Evolutionary conservation across 2,797 vertebrate species (phyloP).

Genomic region (Hozukius guyotensis): DNA sequence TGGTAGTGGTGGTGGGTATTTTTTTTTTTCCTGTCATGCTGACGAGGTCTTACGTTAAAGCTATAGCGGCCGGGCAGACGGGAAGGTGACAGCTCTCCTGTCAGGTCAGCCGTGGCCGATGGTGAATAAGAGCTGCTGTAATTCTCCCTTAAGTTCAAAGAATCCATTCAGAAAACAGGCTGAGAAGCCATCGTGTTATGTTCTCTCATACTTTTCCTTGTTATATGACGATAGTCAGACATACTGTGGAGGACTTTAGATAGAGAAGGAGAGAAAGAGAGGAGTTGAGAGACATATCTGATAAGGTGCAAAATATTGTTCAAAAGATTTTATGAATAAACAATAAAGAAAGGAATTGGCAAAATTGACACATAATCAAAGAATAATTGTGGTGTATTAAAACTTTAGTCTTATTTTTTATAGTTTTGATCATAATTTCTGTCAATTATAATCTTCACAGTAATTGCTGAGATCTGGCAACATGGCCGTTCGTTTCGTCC

Average conservation of each 20-base stretch:
- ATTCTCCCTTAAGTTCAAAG: slow-evolving; percentile 89
- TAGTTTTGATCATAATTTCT: neutral
- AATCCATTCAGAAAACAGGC: slow-evolving; percentile 85
- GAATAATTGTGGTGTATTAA: neutral
- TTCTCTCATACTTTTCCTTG: slow-evolving; percentile 72
- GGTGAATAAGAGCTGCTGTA: slow-evolving; percentile 89
- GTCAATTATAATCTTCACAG: neutral
- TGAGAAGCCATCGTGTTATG: slow-evolving; percentile 74
- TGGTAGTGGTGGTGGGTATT: slow-evolving; percentile 90
- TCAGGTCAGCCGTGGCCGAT: slow-evolving; percentile 87
- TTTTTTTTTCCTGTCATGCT: slow-evolving; percentile 88
- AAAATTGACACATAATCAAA: neutral
- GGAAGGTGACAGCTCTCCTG: slow-evolving; percentile 92
- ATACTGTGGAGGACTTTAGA: neutral
- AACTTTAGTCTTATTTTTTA: neutral
- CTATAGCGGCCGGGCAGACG: slow-evolving; percentile 87
- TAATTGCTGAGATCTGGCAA: neutral
- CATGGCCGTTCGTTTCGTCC: neutral
- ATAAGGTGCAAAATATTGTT: slow-evolving; percentile 89
- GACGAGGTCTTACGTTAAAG: slow-evolving; percentile 89
- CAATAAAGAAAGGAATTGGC: slow-evolving; percentile 18
- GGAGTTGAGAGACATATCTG: slow-evolving; percentile 69
- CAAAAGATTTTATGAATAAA: slow-evolving; percentile 54
- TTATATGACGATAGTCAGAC: neutral
- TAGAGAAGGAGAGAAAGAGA: neutral